Base-by-base conservation (phyloP, 2,113 vertebrate genomes). In the Meriones unguiculatus region DNA sequence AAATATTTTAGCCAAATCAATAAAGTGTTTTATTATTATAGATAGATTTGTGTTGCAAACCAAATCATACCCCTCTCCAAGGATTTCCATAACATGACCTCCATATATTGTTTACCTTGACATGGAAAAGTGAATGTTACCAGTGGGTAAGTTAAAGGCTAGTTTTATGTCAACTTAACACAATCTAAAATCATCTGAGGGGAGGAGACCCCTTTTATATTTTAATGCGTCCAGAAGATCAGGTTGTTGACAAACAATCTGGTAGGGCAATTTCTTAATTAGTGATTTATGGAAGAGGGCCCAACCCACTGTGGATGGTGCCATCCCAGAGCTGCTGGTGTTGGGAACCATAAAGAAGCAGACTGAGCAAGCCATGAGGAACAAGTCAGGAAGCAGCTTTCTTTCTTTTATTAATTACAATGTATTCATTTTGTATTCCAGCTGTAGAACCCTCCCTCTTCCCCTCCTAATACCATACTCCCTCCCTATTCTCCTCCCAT, bases 101-200 rank as follows among this genome's bases (percentile, higher is more conserved):
- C 9, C 80, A 38, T 70, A 73, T 82, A 62, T 78, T 24, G 30
- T 28, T 90, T 46, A 88, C 5, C 11, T 87, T 93, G 88, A 54
- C 13, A 24, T 85, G 82, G 64, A 64, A 72, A 93, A 24, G 4
- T 32, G 1, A 84, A 59, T 59, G 81, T 93, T 57, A 35, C 22
- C 64, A 52, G 62, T 93, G 69, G 92, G 24, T 90, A 87, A 67
- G 12, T 94, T 87, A 77, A 97, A 77, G 20, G 20, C 18, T 59
- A 24, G 18, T 81, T n/a, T 59, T 81, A n/a, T 59, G 11, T 22
- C 77, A 81, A 81, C 54, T 59, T 81, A 32, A 6, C 32, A 59
- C 30, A 59, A 13, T 59, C 32, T 59, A 81, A 11, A 59, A 18
- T 59, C 20, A n/a, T 81, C 35, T 81, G 11, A 59, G 10, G 57